Conservation (phyloP, 2,113 vertebrate genomes). For the Tychaedon coryphoeus region DNA sequence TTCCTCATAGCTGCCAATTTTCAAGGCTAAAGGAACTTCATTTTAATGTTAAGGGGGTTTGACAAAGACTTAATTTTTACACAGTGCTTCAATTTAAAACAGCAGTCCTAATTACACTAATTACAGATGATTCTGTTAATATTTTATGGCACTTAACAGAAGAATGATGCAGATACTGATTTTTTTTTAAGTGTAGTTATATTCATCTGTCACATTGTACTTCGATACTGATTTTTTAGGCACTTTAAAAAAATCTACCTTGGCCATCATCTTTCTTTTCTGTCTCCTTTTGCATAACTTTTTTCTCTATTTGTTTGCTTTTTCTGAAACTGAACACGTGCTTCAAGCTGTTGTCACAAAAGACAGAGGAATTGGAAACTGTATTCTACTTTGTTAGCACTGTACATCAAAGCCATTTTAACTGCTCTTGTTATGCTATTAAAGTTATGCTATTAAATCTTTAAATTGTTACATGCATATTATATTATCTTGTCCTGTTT, state of each 20-base stretch:
- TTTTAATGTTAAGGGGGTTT: neutral
- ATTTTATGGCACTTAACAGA: slow-evolving; percentile 16
- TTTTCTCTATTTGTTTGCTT: neutral
- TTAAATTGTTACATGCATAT: neutral
- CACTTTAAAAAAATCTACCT: neutral
- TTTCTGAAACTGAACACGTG: neutral
- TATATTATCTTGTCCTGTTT: neutral
- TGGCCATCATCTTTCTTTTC: neutral
- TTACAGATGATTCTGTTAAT: slow-evolving; percentile 12
- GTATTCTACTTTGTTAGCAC: neutral
- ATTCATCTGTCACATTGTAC: neutral
- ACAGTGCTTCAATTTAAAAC: slow-evolving; percentile 1
- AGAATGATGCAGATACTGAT: neutral
- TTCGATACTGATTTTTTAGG: neutral
- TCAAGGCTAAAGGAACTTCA: neutral
- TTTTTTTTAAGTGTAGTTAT: neutral
- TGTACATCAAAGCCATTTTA: neutral
- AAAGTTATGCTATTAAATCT: neutral
- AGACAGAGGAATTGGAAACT: neutral
- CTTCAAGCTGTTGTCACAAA: neutral
- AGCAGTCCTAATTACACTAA: neutral
- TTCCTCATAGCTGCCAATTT: neutral
- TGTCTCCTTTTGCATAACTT: neutral
- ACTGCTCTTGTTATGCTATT: neutral
- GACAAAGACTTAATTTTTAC: slow-evolving; percentile 29